These are phyloP conservation scores for Abrostola tripartita DNA, from an alignment of 2,888 invertebrate species.

Conservation along the genomic window DNA sequence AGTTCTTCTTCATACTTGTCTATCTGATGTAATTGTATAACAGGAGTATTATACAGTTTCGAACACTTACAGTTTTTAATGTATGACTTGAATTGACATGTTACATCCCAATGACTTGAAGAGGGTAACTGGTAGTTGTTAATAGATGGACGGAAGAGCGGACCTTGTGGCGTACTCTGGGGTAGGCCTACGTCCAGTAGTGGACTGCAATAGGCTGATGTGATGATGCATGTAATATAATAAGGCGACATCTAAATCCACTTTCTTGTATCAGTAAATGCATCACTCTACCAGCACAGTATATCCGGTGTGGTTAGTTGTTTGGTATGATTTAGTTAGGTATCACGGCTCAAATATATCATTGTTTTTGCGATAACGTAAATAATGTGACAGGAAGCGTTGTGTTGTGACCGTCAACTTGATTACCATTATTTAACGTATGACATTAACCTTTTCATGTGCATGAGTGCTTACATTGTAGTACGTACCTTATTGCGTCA, in stretches of 20 bases:
- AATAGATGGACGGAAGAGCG: too few species aligned
- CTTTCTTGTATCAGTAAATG: not conserved
- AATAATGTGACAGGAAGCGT: conserved; percentile 46
- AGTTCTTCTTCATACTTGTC: not conserved
- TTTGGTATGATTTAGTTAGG: conserved; percentile 16
- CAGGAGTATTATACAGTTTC: too few species aligned
- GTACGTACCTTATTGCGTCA: conserved; percentile 11
- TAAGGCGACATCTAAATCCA: not conserved
- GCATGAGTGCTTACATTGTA: conserved; percentile 25
- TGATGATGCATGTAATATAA: not conserved
- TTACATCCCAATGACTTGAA: too few species aligned
- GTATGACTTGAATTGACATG: too few species aligned
- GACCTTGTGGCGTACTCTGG: too few species aligned
- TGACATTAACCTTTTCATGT: conserved; percentile 50
- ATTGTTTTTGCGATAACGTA: conserved; percentile 44
- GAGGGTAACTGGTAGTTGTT: too few species aligned
- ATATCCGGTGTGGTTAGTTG: conserved; percentile 11
- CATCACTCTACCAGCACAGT: not conserved
- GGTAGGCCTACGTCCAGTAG: too few species aligned
- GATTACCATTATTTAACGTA: conserved; percentile 38
- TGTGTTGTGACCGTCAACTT: conserved; percentile 49
- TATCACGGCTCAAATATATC: conserved; percentile 23
- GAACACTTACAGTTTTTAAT: too few species aligned
- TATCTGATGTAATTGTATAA: too few species aligned
- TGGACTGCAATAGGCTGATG: too few species aligned